Conservation (phyloP, 2,113 vertebrate species). For the Phalacrocorax carbo region DNA sequence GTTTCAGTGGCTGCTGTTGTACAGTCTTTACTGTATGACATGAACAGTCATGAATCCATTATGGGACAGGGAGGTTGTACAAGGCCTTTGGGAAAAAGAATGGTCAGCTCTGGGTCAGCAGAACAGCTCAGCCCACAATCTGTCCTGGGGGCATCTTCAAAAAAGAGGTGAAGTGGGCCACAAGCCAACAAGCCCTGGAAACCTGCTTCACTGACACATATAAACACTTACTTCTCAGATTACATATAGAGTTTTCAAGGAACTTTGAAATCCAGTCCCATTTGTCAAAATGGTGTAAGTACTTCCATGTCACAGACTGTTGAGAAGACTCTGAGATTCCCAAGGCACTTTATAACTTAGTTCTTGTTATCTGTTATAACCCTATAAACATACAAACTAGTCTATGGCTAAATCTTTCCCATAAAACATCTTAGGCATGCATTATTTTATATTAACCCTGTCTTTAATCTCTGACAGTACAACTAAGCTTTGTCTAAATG, state of each 20-base stretch:
- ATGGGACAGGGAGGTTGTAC: neutral
- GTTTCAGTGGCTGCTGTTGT: neutral
- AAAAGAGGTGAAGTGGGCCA: neutral
- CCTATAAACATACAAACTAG: neutral
- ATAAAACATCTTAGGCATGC: neutral
- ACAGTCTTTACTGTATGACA: neutral
- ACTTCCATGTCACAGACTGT: neutral
- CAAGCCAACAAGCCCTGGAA: neutral
- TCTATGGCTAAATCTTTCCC: neutral
- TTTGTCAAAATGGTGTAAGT: neutral
- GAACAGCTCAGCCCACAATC: neutral
- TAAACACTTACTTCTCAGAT: neutral
- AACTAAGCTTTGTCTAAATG: neutral
- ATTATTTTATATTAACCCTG: neutral
- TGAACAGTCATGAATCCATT: neutral
- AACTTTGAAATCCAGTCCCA: neutral
- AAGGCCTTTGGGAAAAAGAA: neutral
- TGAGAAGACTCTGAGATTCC: neutral
- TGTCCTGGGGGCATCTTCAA: neutral
- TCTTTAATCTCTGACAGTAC: neutral
- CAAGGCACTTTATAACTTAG: neutral
- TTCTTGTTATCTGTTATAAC: neutral
- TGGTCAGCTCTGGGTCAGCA: neutral
- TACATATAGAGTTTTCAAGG: neutral
- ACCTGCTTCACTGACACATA: neutral